These are phyloP conservation scores for Tonatia bakeri DNA, from an alignment of 2,113 vertebrate genomes.

Conservation along the genomic window DNA sequence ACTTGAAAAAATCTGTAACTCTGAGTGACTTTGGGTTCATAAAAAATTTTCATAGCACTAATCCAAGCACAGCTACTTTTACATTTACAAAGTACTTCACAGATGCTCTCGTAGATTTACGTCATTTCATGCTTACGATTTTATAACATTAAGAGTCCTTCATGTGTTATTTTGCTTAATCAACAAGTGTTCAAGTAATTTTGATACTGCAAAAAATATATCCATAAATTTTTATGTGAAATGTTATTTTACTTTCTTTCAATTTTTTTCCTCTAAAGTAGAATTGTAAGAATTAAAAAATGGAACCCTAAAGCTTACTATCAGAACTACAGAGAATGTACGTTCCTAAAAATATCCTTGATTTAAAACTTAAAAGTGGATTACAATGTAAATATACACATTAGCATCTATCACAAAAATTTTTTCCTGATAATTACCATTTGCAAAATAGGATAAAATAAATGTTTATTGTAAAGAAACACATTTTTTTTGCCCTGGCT, in stretches of 20 bases:
- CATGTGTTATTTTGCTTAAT: not conserved
- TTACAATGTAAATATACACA: not conserved
- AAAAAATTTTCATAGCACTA: not conserved
- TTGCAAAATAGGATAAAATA: not conserved
- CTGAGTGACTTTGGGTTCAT: not conserved
- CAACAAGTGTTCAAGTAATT: not conserved
- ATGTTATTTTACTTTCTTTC: not conserved
- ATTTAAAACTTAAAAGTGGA: slow-evolving; percentile 1
- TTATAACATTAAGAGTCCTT: not conserved
- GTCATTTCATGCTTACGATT: not conserved
- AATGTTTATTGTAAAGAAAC: not conserved
- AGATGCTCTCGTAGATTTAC: not conserved
- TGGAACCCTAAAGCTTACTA: not conserved
- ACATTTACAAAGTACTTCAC: not conserved
- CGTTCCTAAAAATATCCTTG: not conserved
- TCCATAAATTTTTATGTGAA: not conserved
- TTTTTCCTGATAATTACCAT: not conserved
- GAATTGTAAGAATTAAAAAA: not conserved
- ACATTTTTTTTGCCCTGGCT: not conserved
- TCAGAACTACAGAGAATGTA: not conserved
- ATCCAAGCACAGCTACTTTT: not conserved
- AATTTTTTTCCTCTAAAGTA: not conserved
- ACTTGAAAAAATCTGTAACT: not conserved
- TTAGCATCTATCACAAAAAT: not conserved
- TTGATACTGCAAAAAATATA: not conserved